A percentile compares a stretch with the other conserved stretches of the same genome.
These are phyloP conservation scores for Rhyacophila brunnea DNA, from an alignment of 1,140 invertebrate species.

Conservation along the genomic window DNA sequence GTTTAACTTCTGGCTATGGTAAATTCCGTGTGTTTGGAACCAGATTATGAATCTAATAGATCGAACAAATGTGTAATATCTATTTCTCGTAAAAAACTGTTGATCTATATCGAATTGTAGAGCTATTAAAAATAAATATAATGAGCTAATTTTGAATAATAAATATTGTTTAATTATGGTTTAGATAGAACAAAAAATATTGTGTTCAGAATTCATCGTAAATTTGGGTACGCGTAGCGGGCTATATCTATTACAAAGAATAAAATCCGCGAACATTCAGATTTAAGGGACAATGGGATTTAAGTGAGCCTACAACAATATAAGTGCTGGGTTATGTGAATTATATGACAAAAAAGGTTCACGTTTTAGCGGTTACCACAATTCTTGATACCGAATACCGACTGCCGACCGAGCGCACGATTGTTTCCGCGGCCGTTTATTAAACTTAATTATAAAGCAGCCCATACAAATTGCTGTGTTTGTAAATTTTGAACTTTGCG, in stretches of 20 bases:
- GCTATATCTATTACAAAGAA: conserved; percentile 4
- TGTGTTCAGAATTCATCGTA: no score
- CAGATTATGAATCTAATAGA: no score
- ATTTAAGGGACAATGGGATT: conserved; percentile 5
- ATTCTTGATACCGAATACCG: conserved; percentile 1
- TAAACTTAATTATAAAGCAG: conserved; percentile 28
- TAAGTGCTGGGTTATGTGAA: conserved; percentile 4
- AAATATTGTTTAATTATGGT: no score
- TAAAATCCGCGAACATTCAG: conserved; percentile 1
- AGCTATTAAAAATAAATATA: no score
- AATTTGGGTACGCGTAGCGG: no score
- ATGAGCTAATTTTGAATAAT: no score
- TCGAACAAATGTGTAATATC: no score
- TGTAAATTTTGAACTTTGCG: conserved; percentile 22
- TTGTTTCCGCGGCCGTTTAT: conserved; percentile 21
- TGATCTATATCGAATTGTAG: no score
- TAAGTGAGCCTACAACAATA: conserved; percentile 17
- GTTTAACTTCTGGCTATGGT: no score
- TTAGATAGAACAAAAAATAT: no score
- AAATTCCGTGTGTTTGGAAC: no score
- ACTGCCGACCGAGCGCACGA: not conserved
- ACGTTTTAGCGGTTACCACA: not conserved
- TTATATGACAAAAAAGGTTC: conserved; percentile 25
- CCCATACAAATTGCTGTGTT: conserved; percentile 26
- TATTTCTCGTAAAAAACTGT: no score